Evolutionary conservation across 2,797 vertebrate genomes (phyloP).

Genomic region (Ctenosaura bakeri): DNA sequence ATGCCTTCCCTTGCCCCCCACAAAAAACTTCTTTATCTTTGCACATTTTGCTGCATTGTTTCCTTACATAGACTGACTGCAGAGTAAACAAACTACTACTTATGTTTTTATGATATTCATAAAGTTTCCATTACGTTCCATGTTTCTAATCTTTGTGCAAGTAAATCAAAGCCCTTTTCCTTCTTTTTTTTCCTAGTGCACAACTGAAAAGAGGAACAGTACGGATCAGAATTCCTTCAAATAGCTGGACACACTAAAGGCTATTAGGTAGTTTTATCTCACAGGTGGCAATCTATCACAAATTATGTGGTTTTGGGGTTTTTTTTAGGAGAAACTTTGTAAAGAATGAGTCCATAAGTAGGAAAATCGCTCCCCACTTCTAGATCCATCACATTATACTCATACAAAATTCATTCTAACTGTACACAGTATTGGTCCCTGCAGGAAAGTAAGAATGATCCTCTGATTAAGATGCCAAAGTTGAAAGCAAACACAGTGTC

Average conservation of each 20-base stretch:
- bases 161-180: background rate
- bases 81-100: too few relatives aligned
- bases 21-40: background rate
- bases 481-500: background rate
- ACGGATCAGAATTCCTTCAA: background rate
- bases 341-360: background rate
- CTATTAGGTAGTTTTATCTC: background rate
- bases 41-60: background rate
- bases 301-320: background rate
- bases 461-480: background rate
- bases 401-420: background rate
- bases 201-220: background rate
- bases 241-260: background rate
- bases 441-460: background rate
- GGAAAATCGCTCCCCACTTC: background rate
- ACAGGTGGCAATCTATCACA: background rate
- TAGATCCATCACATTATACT: background rate
- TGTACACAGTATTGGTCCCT: background rate
- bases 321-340: background rate
- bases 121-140: background rate
- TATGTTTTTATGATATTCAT: too few relatives aligned
- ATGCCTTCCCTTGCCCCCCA: background rate
- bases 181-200: background rate
- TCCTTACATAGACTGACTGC: too few relatives aligned
- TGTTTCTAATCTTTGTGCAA: background rate